Evolutionary conservation across 92 coral and sea anemone genomes (phyloP), one percentile per base, ranked within the genome.

Genomic region (Zoanthus sansibaricus): DNA sequence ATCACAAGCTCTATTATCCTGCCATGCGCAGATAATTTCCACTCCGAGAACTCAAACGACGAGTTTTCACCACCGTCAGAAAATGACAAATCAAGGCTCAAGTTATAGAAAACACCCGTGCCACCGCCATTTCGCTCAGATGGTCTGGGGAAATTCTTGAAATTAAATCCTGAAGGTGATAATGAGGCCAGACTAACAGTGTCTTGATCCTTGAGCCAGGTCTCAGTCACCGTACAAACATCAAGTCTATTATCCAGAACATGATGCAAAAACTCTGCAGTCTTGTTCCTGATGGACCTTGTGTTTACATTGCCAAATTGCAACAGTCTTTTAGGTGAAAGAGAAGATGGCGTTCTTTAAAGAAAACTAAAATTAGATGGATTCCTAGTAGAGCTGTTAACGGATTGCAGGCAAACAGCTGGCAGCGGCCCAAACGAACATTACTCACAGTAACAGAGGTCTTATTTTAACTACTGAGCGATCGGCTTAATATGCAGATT

Each of bases 1-100:
- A 88, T 62, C 32, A 88, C 79, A 48, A 88, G 49, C 20, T 67
- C 25, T 20, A 67, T 25, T 67, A 67, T 67, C 72, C 72, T 67
- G 72, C 72, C 88, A 49, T 67, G 37, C 44, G 56, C 47, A 33
- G 68, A 44, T 37, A 82, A 33, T 61, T 42, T 56, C 83, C 58
- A 75, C 37, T 89, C 77, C 47, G 88, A 83, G 61, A 72, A 76
- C 54, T 89, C 91, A 73, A 88, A 83, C 15, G 92, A 87, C 14
- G 25, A 47, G n/a, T 75, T 52, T 51, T 75, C 88, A 18, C 84
- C 84, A 31, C 67, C 78, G 16, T 84, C 66, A 75, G 79, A 20
- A 20, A 75, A 21, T 46, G 79, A 46, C 37, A 46, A 21, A 44
- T 51, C 30, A 48, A 75, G 62, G 61, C 37, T 46, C 59, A 20